phyloP scores from a whole-genome alignment of 1,140 invertebrate species.

The Drosophila equinoxialis region DNA sequence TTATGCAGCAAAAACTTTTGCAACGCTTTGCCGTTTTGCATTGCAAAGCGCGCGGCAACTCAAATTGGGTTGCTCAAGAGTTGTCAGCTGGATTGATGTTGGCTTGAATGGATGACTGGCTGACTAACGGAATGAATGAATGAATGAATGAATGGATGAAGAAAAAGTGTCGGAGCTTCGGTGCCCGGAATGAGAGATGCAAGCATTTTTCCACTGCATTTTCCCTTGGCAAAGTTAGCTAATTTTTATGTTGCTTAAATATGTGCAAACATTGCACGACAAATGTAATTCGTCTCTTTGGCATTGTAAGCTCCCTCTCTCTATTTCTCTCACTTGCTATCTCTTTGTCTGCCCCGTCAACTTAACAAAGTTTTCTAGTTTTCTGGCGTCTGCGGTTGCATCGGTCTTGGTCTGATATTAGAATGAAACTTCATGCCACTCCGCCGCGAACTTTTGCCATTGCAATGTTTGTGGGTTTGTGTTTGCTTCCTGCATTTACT shows the following conservation, averaged over 20 bases:
- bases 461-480: constrained; percentile 47
- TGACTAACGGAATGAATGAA: constrained; percentile 14
- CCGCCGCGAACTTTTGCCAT: constrained; percentile 44
- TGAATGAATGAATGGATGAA: constrained; percentile 19
- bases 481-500: constrained; percentile 10
- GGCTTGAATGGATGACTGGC: constrained; percentile 23
- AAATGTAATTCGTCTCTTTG: constrained; percentile 74
- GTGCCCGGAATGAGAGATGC: constrained; percentile 3
- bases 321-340: no score
- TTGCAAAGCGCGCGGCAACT: constrained; percentile 72
- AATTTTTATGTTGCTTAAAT: constrained; percentile 78
- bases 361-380: constrained; percentile 39
- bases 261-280: constrained; percentile 73
- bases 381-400: constrained; percentile 49
- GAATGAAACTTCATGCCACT: constrained; percentile 50
- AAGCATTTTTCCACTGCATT: constrained; percentile 60
- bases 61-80: constrained; percentile 70
- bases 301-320: constrained; percentile 28
- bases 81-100: constrained; percentile 54
- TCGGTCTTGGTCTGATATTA: constrained; percentile 45
- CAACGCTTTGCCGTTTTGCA: constrained; percentile 65
- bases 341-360: background rate
- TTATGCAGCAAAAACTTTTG: constrained; percentile 78
- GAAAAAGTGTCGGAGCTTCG: constrained; percentile 23
- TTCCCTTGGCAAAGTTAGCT: constrained; percentile 56